Evolutionary conservation across 2,113 vertebrate species (phyloP).

Genomic region (Gnathochromis pfefferi): DNA sequence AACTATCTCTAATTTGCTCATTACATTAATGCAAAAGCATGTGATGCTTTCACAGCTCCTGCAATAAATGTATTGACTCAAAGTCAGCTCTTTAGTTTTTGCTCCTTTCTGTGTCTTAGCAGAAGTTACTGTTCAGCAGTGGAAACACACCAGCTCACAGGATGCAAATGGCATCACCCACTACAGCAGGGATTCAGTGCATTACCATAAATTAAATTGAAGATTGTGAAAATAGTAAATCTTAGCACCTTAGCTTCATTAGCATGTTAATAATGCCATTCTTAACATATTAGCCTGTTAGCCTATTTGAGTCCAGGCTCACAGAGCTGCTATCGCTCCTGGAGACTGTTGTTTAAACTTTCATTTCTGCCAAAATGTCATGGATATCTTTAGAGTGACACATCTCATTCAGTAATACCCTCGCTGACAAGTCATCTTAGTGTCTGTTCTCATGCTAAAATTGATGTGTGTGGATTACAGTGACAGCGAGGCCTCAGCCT

Average conservation of each 20-base stretch:
- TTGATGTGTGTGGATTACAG: constrained; percentile 41
- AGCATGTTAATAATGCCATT: background rate
- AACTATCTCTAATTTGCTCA: background rate
- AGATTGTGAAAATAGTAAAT: background rate
- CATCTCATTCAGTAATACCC: constrained; percentile 9
- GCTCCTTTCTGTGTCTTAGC: background rate
- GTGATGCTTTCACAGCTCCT: background rate
- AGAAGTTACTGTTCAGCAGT: background rate
- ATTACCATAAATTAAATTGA: background rate
- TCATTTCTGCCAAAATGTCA: background rate
- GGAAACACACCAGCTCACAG: background rate
- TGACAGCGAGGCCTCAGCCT: constrained; percentile 6
- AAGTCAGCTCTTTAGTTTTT: rapidly evolving
- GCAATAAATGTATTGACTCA: background rate
- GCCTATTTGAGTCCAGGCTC: background rate
- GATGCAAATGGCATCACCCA: background rate
- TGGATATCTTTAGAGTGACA: background rate
- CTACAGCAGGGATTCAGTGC: background rate
- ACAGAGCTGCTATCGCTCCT: background rate
- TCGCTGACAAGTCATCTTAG: background rate
- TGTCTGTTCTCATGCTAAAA: constrained; percentile 36
- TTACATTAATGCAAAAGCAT: rapidly evolving
- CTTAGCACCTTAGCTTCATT: background rate
- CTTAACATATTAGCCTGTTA: background rate
- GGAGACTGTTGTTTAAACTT: background rate